These are phyloP conservation scores for Hippocampus mohnikei DNA, from an alignment of 2,113 vertebrate genomes.

Conservation along the genomic window DNA sequence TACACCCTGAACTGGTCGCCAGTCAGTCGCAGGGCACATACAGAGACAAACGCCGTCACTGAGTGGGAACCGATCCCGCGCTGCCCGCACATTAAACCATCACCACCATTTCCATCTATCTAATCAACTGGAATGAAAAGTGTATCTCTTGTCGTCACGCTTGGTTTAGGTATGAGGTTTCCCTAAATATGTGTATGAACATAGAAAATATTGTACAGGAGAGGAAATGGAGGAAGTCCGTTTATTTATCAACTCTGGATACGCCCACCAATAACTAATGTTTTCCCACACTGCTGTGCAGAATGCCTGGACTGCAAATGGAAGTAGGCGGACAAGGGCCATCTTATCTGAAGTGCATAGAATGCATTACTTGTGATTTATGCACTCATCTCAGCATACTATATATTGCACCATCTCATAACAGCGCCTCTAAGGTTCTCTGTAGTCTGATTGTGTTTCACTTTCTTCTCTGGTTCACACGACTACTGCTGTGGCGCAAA, in stretches of 20 bases:
- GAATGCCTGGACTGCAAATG: constrained; percentile 58
- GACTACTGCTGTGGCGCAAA: constrained; percentile 21
- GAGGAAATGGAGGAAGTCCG: constrained; percentile 45
- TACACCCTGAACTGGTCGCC: too few relatives aligned
- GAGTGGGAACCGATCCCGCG: too few relatives aligned
- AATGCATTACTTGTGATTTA: constrained; percentile 57
- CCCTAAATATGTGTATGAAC: constrained; percentile 11
- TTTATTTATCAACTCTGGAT: constrained; percentile 48
- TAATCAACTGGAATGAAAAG: neutral
- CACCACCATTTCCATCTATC: neutral
- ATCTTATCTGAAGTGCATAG: constrained; percentile 53
- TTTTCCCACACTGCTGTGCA: constrained; percentile 44
- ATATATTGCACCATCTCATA: constrained; percentile 29
- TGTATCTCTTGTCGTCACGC: neutral
- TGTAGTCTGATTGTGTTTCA: constrained; percentile 4
- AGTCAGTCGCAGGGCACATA: too few relatives aligned
- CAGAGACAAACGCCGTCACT: too few relatives aligned
- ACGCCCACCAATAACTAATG: constrained; percentile 50
- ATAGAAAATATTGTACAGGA: constrained; percentile 20
- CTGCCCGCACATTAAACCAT: too few relatives aligned
- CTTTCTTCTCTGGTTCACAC: constrained; percentile 33
- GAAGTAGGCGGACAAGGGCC: constrained; percentile 55
- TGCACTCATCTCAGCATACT: constrained; percentile 44
- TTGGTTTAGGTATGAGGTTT: neutral
- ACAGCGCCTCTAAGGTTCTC: constrained; percentile 39